Conservation (phyloP, 2,113 vertebrate species). For the Turdus rufiventris region DNA sequence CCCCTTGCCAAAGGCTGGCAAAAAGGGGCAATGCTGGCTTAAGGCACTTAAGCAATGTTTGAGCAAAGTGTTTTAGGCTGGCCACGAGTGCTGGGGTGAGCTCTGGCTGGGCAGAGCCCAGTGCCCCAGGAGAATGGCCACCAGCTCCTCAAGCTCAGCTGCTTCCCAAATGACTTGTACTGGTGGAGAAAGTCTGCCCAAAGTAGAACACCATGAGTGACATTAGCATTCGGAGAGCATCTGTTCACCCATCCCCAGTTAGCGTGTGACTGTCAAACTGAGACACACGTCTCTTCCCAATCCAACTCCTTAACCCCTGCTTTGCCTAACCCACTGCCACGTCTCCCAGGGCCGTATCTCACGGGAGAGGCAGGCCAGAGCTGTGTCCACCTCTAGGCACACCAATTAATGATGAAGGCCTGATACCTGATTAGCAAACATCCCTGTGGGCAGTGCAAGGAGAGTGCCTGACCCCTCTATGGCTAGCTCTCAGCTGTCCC, state of each 20-base stretch:
- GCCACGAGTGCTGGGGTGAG: accelerated
- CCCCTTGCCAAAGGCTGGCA: not conserved
- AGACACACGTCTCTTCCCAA: conserved; percentile 57
- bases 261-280: conserved; percentile 57
- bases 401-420: conserved; percentile 18
- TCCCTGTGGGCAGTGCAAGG: not conserved
- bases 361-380: not conserved
- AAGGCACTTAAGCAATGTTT: not conserved
- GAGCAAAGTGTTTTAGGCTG: not conserved
- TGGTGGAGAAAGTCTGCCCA: conserved; percentile 56
- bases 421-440: not conserved
- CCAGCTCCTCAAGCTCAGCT: not conserved
- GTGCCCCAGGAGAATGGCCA: not conserved
- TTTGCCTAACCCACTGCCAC: conserved; percentile 22
- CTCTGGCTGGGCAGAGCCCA: not conserved
- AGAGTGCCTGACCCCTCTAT: not conserved
- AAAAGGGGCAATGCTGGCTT: not conserved
- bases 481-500: not conserved
- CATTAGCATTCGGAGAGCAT: conserved; percentile 66
- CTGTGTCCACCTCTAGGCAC: not conserved
- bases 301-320: conserved; percentile 63
- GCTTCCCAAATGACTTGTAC: conserved; percentile 34
- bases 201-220: conserved; percentile 63
- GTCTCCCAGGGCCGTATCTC: not conserved
- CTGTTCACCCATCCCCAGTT: conserved; percentile 63